Percentiles rank a stretch among this genome's conserved stretches.
phyloP scores from a whole-genome alignment of 2,888 invertebrate genomes.

The Plagodis pulveraria region DNA sequence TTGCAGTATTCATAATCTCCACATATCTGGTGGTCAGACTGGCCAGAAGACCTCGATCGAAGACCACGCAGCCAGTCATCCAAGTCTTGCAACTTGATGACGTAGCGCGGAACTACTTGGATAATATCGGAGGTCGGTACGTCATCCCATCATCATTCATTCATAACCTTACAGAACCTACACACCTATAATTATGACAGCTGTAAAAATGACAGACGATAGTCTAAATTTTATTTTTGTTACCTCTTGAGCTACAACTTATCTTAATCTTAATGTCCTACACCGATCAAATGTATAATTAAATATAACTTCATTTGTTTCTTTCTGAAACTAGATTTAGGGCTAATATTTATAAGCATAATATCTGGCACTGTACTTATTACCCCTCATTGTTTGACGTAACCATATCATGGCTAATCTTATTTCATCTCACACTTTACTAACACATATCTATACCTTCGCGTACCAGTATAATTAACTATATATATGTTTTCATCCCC shows the following conservation, averaged over 20 bases:
- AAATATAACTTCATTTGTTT: no score
- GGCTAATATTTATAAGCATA: no score
- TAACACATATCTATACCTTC: not conserved
- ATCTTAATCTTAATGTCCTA: no score
- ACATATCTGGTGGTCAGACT: conserved; percentile 59
- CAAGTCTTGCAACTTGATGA: conserved; percentile 77
- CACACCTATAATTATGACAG: not conserved
- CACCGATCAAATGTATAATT: no score
- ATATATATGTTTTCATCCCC: not conserved
- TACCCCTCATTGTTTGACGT: no score
- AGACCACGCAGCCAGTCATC: conserved; percentile 68
- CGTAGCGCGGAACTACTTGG: conserved; percentile 72
- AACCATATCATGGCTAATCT: no score
- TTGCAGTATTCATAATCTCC: conserved; percentile 67
- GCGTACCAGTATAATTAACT: not conserved
- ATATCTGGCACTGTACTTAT: no score
- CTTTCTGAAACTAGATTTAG: no score
- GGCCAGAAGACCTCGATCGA: conserved; percentile 60
- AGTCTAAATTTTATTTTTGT: no score
- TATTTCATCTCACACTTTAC: no score
- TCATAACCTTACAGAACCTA: not conserved
- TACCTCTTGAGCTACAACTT: no score
- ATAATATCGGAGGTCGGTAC: conserved; percentile 69
- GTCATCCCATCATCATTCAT: conserved; percentile 29
- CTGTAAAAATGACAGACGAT: no score